Percentiles rank a stretch among this genome's conserved stretches.
These are phyloP conservation scores for Eunapius fragilis DNA, from an alignment of 37 sponge, comb jelly and placozoan genomes.

Conservation along the genomic window DNA sequence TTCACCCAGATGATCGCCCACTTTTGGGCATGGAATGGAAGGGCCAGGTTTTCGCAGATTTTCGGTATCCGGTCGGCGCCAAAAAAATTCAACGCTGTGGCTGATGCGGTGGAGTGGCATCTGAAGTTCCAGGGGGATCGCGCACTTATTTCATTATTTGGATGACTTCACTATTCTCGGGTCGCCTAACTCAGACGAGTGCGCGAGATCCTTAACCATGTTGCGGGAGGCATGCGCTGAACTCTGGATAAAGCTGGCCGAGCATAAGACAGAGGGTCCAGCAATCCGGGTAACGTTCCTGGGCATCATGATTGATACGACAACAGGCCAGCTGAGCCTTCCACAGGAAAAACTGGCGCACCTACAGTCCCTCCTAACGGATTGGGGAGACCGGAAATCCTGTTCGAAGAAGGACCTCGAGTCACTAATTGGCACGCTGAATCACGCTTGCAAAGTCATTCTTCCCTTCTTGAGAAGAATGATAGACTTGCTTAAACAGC, in stretches of 20 bases:
- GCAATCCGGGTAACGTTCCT: constrained; percentile 18
- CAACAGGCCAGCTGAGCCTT: background rate
- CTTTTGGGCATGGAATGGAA: constrained; percentile 40
- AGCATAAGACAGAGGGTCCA: constrained; percentile 44
- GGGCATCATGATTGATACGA: constrained; percentile 39
- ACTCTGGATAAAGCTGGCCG: constrained; percentile 40
- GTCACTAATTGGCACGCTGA: constrained; percentile 29
- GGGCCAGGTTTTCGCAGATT: constrained; percentile 9
- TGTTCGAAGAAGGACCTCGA: constrained; percentile 18
- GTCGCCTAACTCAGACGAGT: background rate
- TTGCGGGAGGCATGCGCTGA: background rate
- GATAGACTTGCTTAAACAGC: too few species aligned
- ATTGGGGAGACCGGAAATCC: constrained; percentile 4
- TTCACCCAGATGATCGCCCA: constrained; percentile 42
- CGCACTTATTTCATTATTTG: constrained; percentile 35
- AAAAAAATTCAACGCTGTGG: constrained; percentile 31
- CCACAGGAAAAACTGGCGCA: constrained; percentile 42
- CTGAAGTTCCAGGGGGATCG: background rate
- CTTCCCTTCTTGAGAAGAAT: constrained; percentile 3
- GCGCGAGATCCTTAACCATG: background rate
- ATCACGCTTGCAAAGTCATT: constrained; percentile 42
- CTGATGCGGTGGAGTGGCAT: constrained; percentile 35
- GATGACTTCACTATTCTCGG: constrained; percentile 15
- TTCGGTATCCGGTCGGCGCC: constrained; percentile 53
- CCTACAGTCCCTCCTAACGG: background rate